Base-by-base conservation (phyloP, 2,113 vertebrate species). In the Cromileptes altivelis region DNA sequence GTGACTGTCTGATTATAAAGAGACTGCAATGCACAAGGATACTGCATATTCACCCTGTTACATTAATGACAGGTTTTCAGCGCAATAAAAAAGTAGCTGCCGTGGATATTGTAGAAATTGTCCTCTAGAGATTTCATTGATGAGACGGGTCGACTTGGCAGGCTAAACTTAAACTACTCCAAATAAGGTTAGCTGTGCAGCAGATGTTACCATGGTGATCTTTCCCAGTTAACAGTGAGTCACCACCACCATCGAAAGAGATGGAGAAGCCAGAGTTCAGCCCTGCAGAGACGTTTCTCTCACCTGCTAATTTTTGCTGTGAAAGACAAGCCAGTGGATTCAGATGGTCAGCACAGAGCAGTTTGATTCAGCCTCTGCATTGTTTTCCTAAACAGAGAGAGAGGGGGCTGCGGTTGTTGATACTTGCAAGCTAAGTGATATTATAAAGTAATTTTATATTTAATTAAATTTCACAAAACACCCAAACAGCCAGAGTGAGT, bases 131-230 rank as follows among this genome's bases (percentile, higher is more conserved):
- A 58, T 18, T 3, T 37, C 30, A 68, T 56, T 18, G 73, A 65
- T 3, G 23, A 47, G 13, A n/a, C 55, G 21, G 23, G 5, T 50
- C 4, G 11, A 58, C 4, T 40, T 17, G 15, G 50, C 15, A 0
- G 14, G 27, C 7, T 15, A 8, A 58, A 47, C 23, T 37, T 14
- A 10, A 42, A 63, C n/a, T 45, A 45, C 18, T 56, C 14, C 27
- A 69, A 52, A 57, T 37, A 27, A 57, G 37, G 18, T 25, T 25
- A 49, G 30, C 47, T 23, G 40, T 62, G 47, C 3, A 63, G 30
- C 68, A 74, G 68, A 14, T 27, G 77, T 70, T 83, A 49, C 80
- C 73, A 81, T 84, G 58, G 81, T 21, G 69, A 86, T 69, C 13
- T 42, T 45, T 68, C 42, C 11, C 1, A 30, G 56, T 69, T 80